Conservation (phyloP, 2,797 vertebrate genomes). For the Lepilemur ruficaudatus region DNA sequence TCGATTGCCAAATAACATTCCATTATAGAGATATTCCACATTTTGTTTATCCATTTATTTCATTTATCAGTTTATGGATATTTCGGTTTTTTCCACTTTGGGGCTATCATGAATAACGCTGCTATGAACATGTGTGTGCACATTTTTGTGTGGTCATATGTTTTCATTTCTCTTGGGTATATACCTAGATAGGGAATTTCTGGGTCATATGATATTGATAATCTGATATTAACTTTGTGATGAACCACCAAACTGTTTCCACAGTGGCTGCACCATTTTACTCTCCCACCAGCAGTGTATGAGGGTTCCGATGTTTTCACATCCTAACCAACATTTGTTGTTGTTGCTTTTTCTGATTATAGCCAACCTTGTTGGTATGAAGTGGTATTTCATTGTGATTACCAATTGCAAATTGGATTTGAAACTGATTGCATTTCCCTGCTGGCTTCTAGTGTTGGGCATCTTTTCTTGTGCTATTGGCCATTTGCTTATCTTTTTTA, state of each 20-base stretch:
- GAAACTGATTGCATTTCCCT: neutral
- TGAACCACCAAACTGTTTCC: neutral
- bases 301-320: neutral
- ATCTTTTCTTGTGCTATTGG: neutral
- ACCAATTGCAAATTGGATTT: neutral
- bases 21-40: neutral
- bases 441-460: neutral
- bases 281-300: neutral
- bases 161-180: neutral
- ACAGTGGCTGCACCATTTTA: neutral
- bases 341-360: neutral
- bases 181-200: neutral
- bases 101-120: neutral
- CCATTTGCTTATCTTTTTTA: neutral
- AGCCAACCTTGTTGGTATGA: neutral
- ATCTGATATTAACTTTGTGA: neutral
- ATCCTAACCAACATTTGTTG: neutral
- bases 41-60: neutral
- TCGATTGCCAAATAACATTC: neutral
- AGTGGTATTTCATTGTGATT: neutral
- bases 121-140: neutral
- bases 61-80: neutral
- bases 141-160: neutral
- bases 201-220: neutral
- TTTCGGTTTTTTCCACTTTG: neutral